Base-by-base conservation (phyloP, 2,113 vertebrate genomes). In the Neoarius graeffei region DNA sequence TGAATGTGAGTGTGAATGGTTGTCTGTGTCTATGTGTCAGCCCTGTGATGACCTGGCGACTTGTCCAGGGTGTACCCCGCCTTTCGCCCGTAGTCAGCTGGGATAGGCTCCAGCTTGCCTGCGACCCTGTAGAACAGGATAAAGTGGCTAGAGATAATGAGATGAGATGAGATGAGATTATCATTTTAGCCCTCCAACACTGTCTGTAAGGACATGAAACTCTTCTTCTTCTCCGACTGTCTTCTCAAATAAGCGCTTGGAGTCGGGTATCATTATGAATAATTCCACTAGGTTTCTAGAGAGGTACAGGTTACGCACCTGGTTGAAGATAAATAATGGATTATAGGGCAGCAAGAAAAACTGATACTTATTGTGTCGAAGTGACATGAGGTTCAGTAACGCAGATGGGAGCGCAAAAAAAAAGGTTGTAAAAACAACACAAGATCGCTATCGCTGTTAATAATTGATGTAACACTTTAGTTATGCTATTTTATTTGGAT, bases 301-400 rank as follows among this genome's bases (percentile, higher is more conserved):
- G 74, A 87, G 88, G 85, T 82, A 71, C 85, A 84, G 87, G 89
- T 91, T 87, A 93, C 91, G 71, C 91, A 93, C 91, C 92, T 93
- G 91, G 88, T 87, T 50, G 80, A 83, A 84, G 84, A 89, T 93
- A 54, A 93, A 93, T 93, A 88, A 91, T 92, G 89, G 84, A 93
- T 91, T 80, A 52, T n/a, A n/a, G 79, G 64, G 64, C 82, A 15
- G 54, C 80, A 30, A 87, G 85, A 87, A 84, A 89, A 88, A 86
- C 83, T 88, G 85, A 92, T 85, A 76, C 81, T 60, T 80, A 82
- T 90, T 89, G 89, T 89, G 88, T 89, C 89, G 74, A 89, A 82
- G 87, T 88, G 77, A 88, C 74, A 77, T 69, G 48, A 71, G 17
- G 87, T 88, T 86, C 25, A 56, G 64, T 67, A 69, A 50, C 73